These are phyloP conservation scores for Electrophaes corylata DNA, from an alignment of 2,888 invertebrate genomes.

Conservation along the genomic window DNA sequence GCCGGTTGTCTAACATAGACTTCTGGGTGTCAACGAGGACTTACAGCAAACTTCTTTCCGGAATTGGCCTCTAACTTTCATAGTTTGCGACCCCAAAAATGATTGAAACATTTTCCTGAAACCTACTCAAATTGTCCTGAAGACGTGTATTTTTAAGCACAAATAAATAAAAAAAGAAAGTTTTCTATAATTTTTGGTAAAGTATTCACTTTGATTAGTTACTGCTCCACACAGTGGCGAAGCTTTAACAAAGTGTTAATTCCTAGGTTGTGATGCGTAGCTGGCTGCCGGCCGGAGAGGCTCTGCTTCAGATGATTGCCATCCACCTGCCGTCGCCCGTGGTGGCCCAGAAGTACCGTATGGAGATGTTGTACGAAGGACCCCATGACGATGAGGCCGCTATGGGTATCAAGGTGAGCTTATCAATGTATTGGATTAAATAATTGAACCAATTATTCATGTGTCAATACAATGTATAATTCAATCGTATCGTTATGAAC, in stretches of 20 bases:
- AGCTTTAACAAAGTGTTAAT: neutral
- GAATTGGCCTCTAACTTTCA: constrained; percentile 69
- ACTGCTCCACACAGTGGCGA: too few relatives aligned
- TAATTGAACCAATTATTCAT: too few relatives aligned
- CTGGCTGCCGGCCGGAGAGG: constrained; percentile 99
- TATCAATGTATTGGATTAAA: neutral
- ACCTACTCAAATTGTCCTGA: too few relatives aligned
- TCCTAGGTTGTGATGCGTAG: constrained; percentile 96
- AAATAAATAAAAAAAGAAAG: constrained; percentile 10
- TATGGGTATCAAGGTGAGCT: constrained; percentile 89
- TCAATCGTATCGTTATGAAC: too few relatives aligned
- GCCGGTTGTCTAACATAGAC: constrained; percentile 68
- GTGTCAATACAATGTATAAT: too few relatives aligned
- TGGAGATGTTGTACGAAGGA: constrained; percentile 99
- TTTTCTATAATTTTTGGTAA: too few relatives aligned
- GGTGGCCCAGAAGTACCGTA: constrained; percentile 99
- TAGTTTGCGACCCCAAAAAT: constrained; percentile 70
- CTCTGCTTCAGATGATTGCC: constrained; percentile 99
- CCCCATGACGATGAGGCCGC: constrained; percentile 98
- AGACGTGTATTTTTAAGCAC: too few relatives aligned
- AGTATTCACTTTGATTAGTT: too few relatives aligned
- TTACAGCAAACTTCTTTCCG: constrained; percentile 67
- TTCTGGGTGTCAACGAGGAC: constrained; percentile 83
- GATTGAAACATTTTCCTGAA: constrained; percentile 57
- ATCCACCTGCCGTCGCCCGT: constrained; percentile 99